Base-by-base conservation (phyloP, 2,113 vertebrate genomes). In the Cheirogaleus medius region DNA sequence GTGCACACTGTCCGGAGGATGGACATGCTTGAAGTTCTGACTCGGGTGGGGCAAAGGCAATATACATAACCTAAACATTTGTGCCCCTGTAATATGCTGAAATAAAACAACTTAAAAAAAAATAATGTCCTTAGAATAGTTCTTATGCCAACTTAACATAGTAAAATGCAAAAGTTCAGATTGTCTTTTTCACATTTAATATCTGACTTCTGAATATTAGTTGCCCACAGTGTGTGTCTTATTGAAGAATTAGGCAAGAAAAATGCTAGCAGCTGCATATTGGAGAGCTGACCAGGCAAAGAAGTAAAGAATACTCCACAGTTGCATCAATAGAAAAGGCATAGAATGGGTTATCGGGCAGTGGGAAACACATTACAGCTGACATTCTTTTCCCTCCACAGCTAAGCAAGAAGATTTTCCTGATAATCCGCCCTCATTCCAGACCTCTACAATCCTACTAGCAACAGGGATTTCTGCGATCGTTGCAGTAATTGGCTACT, bases 341-440 rank as follows among this genome's bases (percentile, higher is more conserved):
- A n/a, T 3, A 34, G 87, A 64, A 42, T 37, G 58, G 76, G 3
- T 94, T 21, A 54, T 44, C 54, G 32, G 23, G 63, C n/a, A 52
- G 42, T 23, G 56, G 68, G 20, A 78, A 76, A 86, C 6, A 64
- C 47, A 52, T 63, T 54, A 82, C 39, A 84, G 23, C 58, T 95
- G 69, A 97, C 17, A 14, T 80, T 95, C 27, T 89, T 95, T 97
- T 91, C 52, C 60, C 37, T 95, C 64, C 69, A 29, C 89, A 98
- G 97, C 39, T 14, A 78, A 64, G 25, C 32, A 29, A 58, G n/a
- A 49, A 2, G 4, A 8, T 37, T 1, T 37, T 32, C 37, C 60
- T 49, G 7, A 44, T 42, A 3, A 66, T 23, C 17, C 4, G 3
- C 0, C 1, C 9, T 5, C 1, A 29, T 0, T 4, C 23, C 29